These are phyloP conservation scores for Xylocampa areola DNA, from an alignment of 2,888 invertebrate species.

Conservation along the genomic window DNA sequence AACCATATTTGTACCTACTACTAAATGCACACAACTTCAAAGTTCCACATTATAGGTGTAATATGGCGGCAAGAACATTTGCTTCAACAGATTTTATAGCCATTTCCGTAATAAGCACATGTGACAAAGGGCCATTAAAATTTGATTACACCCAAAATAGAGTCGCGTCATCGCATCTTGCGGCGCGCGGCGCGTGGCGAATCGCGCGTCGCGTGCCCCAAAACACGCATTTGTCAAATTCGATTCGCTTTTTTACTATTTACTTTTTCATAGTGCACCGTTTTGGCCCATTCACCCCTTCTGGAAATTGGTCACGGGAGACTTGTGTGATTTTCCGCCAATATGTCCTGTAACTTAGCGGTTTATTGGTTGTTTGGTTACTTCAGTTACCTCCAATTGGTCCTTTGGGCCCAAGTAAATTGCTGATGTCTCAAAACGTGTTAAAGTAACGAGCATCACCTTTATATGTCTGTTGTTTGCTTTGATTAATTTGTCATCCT, in stretches of 20 bases:
- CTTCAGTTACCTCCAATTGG: constrained; percentile 56
- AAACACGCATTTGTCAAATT: constrained; percentile 88
- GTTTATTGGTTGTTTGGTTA: constrained; percentile 71
- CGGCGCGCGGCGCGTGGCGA: constrained; percentile 70
- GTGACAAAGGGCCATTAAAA: constrained; percentile 64
- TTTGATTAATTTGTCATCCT: constrained; percentile 42
- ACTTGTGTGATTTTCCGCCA: constrained; percentile 76
- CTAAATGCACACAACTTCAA: constrained; percentile 23
- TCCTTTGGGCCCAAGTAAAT: constrained; percentile 65
- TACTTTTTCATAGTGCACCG: constrained; percentile 76
- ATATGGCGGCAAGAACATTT: constrained; percentile 16
- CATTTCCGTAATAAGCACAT: constrained; percentile 59
- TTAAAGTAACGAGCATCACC: constrained; percentile 30
- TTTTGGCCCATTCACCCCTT: constrained; percentile 76
- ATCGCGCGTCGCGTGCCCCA: constrained; percentile 84
- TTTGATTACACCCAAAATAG: constrained; percentile 69
- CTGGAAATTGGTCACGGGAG: constrained; percentile 84
- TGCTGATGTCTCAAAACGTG: constrained; percentile 25
- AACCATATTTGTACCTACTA: constrained; percentile 1
- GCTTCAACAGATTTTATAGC: constrained; percentile 45
- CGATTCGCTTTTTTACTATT: constrained; percentile 85
- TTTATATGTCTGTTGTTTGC: constrained; percentile 26
- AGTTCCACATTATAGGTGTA: constrained; percentile 18
- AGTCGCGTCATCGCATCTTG: constrained; percentile 62
- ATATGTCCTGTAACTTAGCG: constrained; percentile 84